A percentile compares a stretch with the other conserved stretches of the same genome.
These are phyloP conservation scores for Rosalia funebris DNA, from an alignment of 2,888 invertebrate species.

Conservation along the genomic window DNA sequence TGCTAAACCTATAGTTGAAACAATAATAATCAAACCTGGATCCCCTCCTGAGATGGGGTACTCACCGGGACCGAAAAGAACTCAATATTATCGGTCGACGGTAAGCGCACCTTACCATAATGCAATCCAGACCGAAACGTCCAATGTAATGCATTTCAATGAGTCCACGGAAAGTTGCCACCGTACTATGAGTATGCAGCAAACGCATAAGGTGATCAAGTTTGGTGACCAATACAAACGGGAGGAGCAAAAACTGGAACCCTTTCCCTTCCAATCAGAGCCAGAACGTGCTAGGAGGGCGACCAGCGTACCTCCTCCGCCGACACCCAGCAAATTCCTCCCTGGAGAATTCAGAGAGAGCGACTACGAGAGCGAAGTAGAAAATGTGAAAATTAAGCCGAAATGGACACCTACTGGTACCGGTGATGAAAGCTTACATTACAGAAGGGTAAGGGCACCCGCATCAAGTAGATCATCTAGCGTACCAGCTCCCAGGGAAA, in stretches of 20 bases:
- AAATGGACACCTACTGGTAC: conserved; percentile 73
- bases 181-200: conserved; percentile 74
- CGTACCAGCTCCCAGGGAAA: conserved; percentile 63
- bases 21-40: conserved; percentile 66
- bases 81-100: conserved; percentile 67
- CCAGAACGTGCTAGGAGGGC: conserved; percentile 59
- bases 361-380: conserved; percentile 77
- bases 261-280: conserved; percentile 65
- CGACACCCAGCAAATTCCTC: conserved; percentile 73
- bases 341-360: conserved; percentile 74
- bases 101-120: conserved; percentile 70
- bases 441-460: conserved; percentile 72
- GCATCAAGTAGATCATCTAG: conserved; percentile 65
- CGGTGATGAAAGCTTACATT: conserved; percentile 69
- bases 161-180: conserved; percentile 75
- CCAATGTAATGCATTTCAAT: conserved; percentile 76
- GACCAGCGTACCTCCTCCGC: conserved; percentile 64
- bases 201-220: conserved; percentile 75
- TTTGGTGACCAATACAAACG: conserved; percentile 68
- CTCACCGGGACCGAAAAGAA: conserved; percentile 66
- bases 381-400: conserved; percentile 69
- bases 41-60: conserved; percentile 70
- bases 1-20: conserved; percentile 56
- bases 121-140: conserved; percentile 74
- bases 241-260: conserved; percentile 58